Conservation (phyloP, 2,113 vertebrate genomes). For the Zootoca vivipara region DNA sequence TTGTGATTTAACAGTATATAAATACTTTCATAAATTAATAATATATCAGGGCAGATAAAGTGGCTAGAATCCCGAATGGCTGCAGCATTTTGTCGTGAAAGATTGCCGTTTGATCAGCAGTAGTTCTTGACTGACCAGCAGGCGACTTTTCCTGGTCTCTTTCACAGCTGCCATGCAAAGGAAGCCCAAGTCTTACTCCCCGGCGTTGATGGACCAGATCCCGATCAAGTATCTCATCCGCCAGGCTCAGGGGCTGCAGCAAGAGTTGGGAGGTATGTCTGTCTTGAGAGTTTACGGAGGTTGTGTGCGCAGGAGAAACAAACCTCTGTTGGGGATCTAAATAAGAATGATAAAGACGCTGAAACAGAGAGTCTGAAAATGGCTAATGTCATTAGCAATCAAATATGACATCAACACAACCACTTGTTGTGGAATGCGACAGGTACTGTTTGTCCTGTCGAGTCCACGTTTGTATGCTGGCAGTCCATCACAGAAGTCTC, state of each 20-base stretch:
- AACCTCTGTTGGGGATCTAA: not conserved
- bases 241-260: slow-evolving; percentile 94
- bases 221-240: slow-evolving; percentile 97
- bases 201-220: slow-evolving; percentile 97
- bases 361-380: no score
- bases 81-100: not conserved
- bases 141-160: slow-evolving; percentile 2
- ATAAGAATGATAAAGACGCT: no score
- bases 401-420: no score
- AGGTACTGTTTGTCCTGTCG: no score
- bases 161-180: slow-evolving; percentile 90
- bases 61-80: not conserved
- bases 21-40: no score
- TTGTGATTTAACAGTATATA: no score
- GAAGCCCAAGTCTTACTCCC: slow-evolving; percentile 96
- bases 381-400: no score
- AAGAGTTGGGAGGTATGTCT: slow-evolving; percentile 90
- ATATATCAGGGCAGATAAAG: no score
- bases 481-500: no score
- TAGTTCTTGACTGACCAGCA: fast-evolving
- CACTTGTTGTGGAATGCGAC: no score
- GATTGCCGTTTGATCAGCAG: not conserved
- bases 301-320: no score
- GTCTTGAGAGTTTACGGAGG: not conserved
- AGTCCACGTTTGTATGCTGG: no score